Base-by-base conservation (phyloP, 2,113 vertebrate genomes). In the Poeciliopsis turrubarensis region DNA sequence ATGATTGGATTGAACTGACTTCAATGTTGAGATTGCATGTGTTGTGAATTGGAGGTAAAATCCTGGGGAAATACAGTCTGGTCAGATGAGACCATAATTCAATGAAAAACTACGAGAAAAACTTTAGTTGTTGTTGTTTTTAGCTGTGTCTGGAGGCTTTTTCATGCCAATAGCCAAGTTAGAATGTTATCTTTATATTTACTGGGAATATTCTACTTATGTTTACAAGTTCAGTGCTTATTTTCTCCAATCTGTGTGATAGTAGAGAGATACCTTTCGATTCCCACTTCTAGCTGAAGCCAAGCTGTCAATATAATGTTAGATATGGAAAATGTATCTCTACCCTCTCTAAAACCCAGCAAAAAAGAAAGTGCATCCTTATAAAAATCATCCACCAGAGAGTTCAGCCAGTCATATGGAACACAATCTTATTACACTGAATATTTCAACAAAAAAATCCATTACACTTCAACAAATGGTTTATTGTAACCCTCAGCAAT, bases 401-500 rank as follows among this genome's bases (percentile, higher is more conserved):
- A 27, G n/a, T 76, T 65, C 64, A 74, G 68, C 27, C 70, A 32
- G 41, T 65, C 10, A 37, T 47, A 62, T 61, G 0, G 27, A 60
- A 57, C 84, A 65, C 62, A 80, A 54, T 83, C 72, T 70, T 68
- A 74, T 51, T 30, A 14, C 37, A 81, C 31, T 37, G 60, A 81
- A 79, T 73, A 41, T 68, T 83, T 77, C 77, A 73, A 79, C 51
- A 74, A 70, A 68, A 85, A 88, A 91, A 81, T 89, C 81, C 78
- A 88, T 81, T 85, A 79, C 72, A 72, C 47, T 86, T 83, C 84
- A 86, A 82, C 80, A 87, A 89, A 94, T 81, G 78, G 82, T 87
- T 78, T 78, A 79, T 84, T 84, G 86, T 91, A 90, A 92, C 78
- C 84, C 83, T 88, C 81, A 87, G 73, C 85, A 81, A 85, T 78